Evolutionary conservation across 2,113 vertebrate genomes (phyloP).

Genomic region (Indicator indicator): DNA sequence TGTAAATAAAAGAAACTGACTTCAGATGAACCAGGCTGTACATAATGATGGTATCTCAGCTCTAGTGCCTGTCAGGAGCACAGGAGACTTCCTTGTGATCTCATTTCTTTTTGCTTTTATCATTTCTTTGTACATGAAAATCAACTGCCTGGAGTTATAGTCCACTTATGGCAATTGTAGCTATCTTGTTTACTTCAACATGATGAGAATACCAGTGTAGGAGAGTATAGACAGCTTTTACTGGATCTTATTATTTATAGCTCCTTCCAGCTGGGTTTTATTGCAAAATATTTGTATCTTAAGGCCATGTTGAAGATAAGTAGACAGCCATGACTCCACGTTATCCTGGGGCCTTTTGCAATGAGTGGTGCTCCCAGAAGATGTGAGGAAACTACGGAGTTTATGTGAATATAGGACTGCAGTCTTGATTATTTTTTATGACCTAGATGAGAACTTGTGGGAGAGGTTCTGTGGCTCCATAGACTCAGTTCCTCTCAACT

Average conservation of each 20-base stretch:
- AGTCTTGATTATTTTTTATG: background rate
- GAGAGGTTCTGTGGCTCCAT: background rate
- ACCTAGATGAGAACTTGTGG: background rate
- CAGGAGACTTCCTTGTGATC: background rate
- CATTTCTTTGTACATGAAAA: background rate
- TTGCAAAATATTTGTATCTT: conserved; percentile 39
- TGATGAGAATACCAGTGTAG: background rate
- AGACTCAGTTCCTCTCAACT: background rate
- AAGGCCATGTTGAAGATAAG: background rate
- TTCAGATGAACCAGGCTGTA: background rate
- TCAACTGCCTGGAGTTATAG: background rate
- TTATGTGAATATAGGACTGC: background rate
- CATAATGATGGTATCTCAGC: background rate
- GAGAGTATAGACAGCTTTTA: background rate
- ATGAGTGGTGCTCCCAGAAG: background rate
- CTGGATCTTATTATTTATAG: conserved; percentile 34
- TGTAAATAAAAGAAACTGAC: background rate
- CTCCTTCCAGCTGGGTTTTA: background rate
- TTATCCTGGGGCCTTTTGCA: background rate
- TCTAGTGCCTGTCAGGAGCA: background rate
- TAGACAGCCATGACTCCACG: background rate
- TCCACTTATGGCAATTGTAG: background rate
- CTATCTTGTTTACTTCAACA: background rate
- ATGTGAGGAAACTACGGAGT: background rate
- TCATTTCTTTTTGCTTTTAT: background rate